Evolutionary conservation across 2,797 vertebrate species (phyloP).

Genomic region (Lagocephalus sceleratus): DNA sequence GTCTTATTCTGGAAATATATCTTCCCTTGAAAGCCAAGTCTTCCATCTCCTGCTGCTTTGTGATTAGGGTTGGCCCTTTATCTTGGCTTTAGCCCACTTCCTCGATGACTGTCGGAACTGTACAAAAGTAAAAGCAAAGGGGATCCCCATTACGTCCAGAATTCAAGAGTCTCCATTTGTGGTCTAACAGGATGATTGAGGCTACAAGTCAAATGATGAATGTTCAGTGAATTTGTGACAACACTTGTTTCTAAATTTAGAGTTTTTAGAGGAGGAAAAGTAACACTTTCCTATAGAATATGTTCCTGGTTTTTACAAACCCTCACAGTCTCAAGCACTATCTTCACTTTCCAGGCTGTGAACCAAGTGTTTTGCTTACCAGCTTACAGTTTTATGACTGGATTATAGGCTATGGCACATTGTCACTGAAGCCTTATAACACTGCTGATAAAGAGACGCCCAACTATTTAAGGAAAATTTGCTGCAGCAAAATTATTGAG

Average conservation of each 20-base stretch:
- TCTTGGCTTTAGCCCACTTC: slow-evolving; percentile 57
- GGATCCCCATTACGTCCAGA: slow-evolving; percentile 31
- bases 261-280: slow-evolving; percentile 19
- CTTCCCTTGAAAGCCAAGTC: slow-evolving; percentile 65
- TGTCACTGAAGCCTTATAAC: no score
- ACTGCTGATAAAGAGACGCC: no score
- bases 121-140: slow-evolving; percentile 15
- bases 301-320: no score
- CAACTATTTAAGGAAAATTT: no score
- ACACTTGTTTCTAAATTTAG: slow-evolving; percentile 33
- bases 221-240: slow-evolving; percentile 38
- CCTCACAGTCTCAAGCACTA: no score
- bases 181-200: slow-evolving; percentile 44
- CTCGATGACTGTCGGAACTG: slow-evolving; percentile 39
- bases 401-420: no score
- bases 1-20: slow-evolving; percentile 66
- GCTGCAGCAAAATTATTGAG: no score
- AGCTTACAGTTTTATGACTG: no score
- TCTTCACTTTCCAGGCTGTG: no score
- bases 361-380: no score
- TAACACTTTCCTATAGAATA: slow-evolving; percentile 5
- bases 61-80: slow-evolving; percentile 69
- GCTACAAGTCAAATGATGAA: slow-evolving; percentile 48
- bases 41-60: slow-evolving; percentile 71
- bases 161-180: slow-evolving; percentile 55